phyloP scores from a whole-genome alignment of 2,113 vertebrate species.

The Cephalophus harveyi region DNA sequence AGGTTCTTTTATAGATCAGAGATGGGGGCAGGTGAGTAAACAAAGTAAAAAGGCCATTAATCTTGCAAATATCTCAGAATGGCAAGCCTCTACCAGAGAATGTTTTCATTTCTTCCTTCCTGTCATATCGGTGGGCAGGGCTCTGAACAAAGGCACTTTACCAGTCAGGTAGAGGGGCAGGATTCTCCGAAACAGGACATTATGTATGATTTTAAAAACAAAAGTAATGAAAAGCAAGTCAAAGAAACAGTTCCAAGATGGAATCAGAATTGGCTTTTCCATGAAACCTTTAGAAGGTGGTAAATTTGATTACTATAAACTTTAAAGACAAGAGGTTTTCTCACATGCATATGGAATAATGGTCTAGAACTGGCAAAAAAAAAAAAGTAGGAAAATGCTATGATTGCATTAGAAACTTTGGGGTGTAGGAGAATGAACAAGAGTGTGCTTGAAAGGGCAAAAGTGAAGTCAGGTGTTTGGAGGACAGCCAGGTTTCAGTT shows the following conservation, averaged over 20 bases:
- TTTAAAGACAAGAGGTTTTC: neutral
- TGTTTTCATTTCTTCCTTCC: neutral
- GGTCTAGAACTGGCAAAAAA: neutral
- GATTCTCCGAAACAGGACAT: neutral
- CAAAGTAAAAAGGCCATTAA: neutral
- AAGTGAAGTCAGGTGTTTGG: neutral
- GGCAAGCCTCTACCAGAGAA: neutral
- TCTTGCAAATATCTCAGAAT: neutral
- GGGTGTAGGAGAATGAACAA: neutral
- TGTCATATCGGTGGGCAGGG: neutral
- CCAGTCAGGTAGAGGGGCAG: neutral
- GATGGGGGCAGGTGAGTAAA: neutral
- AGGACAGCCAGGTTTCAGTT: conserved; percentile 2
- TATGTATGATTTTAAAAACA: neutral
- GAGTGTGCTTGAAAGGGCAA: neutral
- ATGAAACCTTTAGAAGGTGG: neutral
- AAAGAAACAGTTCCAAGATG: neutral
- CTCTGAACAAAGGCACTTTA: neutral
- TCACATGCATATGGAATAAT: neutral
- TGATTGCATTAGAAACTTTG: neutral
- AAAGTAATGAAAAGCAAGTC: neutral
- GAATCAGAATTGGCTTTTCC: neutral
- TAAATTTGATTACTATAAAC: neutral
- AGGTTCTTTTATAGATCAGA: neutral
- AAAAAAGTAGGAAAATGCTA: neutral